A percentile compares a stretch with the other conserved stretches of the same genome.
These are phyloP conservation scores for Triplophysa tibetana DNA, from an alignment of 2,113 vertebrate genomes.

Conservation along the genomic window DNA sequence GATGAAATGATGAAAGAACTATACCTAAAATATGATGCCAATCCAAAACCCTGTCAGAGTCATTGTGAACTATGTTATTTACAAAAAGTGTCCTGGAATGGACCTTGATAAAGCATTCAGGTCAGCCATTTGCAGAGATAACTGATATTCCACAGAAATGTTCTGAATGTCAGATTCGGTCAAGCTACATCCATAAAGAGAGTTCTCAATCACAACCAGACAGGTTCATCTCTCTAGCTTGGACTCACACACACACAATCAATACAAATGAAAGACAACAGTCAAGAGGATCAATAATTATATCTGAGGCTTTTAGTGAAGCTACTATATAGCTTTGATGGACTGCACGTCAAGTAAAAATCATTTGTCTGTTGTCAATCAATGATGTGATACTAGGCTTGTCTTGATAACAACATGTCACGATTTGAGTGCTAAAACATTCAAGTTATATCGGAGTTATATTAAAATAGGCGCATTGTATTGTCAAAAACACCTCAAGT, in stretches of 20 bases:
- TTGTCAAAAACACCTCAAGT: too few species aligned
- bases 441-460: too few species aligned
- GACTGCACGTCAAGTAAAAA: conserved; percentile 21
- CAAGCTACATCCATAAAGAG: conserved; percentile 13
- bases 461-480: too few species aligned
- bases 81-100: conserved; percentile 4
- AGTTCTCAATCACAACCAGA: conserved; percentile 27
- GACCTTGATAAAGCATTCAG: not conserved
- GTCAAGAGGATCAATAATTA: conserved; percentile 36
- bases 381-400: not conserved
- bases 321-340: conserved; percentile 34
- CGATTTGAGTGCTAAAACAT: too few species aligned
- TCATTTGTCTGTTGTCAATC: not conserved
- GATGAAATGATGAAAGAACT: too few species aligned
- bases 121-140: not conserved
- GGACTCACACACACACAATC: conserved; percentile 25
- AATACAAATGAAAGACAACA: conserved; percentile 36
- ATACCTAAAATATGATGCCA: not conserved
- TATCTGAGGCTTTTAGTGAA: conserved; percentile 41
- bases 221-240: conserved; percentile 27
- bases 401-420: not conserved
- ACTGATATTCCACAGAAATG: not conserved
- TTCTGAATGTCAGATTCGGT: not conserved
- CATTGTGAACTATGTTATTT: conserved; percentile 11
- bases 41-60: conserved; percentile 1